A percentile compares a stretch with the other conserved stretches of the same genome.
Conservation (phyloP, 2,888 invertebrate species). For the Cacoxenus indagator region DNA sequence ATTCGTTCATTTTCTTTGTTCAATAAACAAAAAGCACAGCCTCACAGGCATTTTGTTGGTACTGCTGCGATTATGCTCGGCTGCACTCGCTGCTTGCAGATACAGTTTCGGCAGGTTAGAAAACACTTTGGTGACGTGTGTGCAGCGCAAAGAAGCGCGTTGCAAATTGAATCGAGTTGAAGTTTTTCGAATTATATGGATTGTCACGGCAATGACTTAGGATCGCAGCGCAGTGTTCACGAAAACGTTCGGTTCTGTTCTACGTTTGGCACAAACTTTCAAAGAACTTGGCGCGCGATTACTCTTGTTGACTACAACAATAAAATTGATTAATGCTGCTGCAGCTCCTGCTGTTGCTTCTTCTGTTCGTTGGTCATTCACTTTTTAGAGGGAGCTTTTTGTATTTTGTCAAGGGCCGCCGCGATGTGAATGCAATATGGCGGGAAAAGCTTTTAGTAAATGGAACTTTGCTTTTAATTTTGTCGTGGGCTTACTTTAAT, state of each 20-base stretch:
- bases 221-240: too few relatives aligned
- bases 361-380: background rate
- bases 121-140: slow-evolving; percentile 54
- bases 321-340: slow-evolving; percentile 1
- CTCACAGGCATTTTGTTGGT: slow-evolving; percentile 60
- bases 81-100: slow-evolving; percentile 51
- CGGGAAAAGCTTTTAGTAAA: too few relatives aligned
- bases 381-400: background rate
- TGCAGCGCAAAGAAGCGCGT: too few relatives aligned
- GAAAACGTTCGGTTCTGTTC: too few relatives aligned
- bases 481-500: background rate
- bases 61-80: slow-evolving; percentile 53
- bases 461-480: too few relatives aligned
- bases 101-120: slow-evolving; percentile 62
- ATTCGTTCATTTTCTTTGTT: background rate
- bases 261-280: background rate
- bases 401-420: too few relatives aligned
- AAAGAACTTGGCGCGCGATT: background rate
- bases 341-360: background rate
- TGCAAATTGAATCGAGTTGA: too few relatives aligned
- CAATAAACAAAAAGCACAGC: slow-evolving; percentile 4
- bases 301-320: slow-evolving; percentile 2
- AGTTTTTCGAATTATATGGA: too few relatives aligned
- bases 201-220: too few relatives aligned
- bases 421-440: too few relatives aligned